Base-by-base conservation (phyloP, 23 tunicate genomes). In the Pegea sp. region DNA sequence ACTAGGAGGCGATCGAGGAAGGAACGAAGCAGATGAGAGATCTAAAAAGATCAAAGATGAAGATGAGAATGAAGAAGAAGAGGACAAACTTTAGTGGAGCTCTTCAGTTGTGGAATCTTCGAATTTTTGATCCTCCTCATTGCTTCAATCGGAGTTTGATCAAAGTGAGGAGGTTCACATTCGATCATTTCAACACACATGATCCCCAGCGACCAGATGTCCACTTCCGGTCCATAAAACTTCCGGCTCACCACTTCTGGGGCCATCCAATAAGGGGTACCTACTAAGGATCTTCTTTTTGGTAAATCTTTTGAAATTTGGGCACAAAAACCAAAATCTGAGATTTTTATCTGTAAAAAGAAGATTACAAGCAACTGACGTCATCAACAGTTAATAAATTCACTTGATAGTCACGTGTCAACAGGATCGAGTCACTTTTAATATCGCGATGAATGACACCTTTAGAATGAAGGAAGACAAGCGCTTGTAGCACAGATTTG, bases 201-300 rank as follows among this genome's bases (percentile, higher is more conserved):
- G 27, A 91, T 79, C 5, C 99, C 99, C 48, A 91, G 74, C 42
- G 99, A 91, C 99, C 99, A 91, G 6, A 91, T 63, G 33, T 91
- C 99, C n/a, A 91, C 99, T 31, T 78, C 76, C 21, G 90, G 70
- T 1, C 90, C 98, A 71, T 89, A 89, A 3, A 72, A 90, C 27
- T 76, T 31, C 11, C 99, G 72, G 22, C 77, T 57, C 19, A 91
- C 69, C 50, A 91, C 99, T 56, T 91, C 99, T 1, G 99, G 99
- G 43, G 99, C 99, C 99, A 91, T 91, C 99, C 99, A 91, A 46
- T 91, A 91, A 6, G 99, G 99, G 2, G 99, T 91, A 8, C 99
- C 99, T 7, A 91, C 99, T 55, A 91, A 44, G 8, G 93, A 72
- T 48, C 74, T 91, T n/a, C 99, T 72, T 50, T 91, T 91, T 24